Base-by-base conservation (phyloP, 2,113 vertebrate species). In the Uria aalge region DNA sequence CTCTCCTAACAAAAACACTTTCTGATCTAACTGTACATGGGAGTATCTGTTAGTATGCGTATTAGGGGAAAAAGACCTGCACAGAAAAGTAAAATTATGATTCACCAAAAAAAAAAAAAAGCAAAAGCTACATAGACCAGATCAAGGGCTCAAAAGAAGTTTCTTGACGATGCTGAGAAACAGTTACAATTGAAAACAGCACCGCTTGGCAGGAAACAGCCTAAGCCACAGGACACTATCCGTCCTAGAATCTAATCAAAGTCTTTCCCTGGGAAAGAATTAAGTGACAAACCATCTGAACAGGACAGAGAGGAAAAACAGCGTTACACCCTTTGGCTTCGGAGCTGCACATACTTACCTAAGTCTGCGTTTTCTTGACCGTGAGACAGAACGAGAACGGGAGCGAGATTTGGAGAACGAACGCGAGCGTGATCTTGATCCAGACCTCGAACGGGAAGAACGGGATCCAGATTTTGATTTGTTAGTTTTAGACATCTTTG, bases 401-500 rank as follows among this genome's bases (percentile, higher is more conserved):
- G 99, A 99, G 22, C 99, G 98, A 55, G 99, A 99, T 15, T 98
- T 99, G 8, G 99, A 99, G 91, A 98, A 98, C n/a, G 99, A 99
- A 2, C 98, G 98, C 52, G 99, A 99, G 22, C 99, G 99, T 2
- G 99, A 99, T 15, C 99, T 97, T 7, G 99, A 99, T 4, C 98
- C 98, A 1, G 99, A 99, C 94, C 99, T 98, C 85, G 99, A 99
- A 11, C 98, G 98, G 5, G 99, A 99, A 9, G 98, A 99, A 24
- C 98, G 98, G 77, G 99, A 99, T 15, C 99, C 98, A 72, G 99
- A 99, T 89, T 99, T 99, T 9, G 99, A 99, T 85, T 98, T 99
- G 57, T 98, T 98, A 18, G 98, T 99, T 97, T 99, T 99, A 76
- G 99, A 99, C 99, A 99, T 99, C 97, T 97, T 94, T 96, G 97